Conservation (phyloP, 1,140 invertebrate genomes). For the Artemia franciscana region DNA sequence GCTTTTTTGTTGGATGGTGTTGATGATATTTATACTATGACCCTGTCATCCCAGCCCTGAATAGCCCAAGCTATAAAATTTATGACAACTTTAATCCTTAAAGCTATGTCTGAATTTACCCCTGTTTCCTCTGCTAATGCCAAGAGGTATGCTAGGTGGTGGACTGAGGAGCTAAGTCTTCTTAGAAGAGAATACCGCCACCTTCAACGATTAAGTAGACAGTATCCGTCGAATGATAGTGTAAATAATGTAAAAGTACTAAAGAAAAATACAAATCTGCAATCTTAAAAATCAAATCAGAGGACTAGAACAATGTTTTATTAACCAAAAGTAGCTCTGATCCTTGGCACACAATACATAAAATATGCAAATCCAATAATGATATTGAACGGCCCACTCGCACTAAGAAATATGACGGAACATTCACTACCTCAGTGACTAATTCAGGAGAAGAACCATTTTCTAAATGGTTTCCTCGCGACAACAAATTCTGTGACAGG, state of each 20-base stretch:
- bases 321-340: neutral
- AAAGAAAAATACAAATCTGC: neutral
- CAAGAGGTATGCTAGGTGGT: neutral
- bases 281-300: no score
- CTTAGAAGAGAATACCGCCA: neutral
- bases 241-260: neutral
- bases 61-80: neutral
- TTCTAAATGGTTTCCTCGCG: neutral
- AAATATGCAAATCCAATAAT: neutral
- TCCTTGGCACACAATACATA: neutral
- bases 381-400: neutral
- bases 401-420: neutral
- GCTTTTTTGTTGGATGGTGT: neutral
- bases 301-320: neutral
- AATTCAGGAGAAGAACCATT: neutral
- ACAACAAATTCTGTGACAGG: neutral
- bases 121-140: neutral
- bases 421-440: neutral
- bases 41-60: neutral
- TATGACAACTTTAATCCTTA: neutral
- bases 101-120: neutral
- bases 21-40: neutral
- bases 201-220: neutral
- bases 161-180: neutral
- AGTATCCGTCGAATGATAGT: neutral